Percentiles rank a stretch among this genome's conserved stretches.
phyloP scores from a whole-genome alignment of 2,888 invertebrate genomes.

The Petrolisthes manimaculis region DNA sequence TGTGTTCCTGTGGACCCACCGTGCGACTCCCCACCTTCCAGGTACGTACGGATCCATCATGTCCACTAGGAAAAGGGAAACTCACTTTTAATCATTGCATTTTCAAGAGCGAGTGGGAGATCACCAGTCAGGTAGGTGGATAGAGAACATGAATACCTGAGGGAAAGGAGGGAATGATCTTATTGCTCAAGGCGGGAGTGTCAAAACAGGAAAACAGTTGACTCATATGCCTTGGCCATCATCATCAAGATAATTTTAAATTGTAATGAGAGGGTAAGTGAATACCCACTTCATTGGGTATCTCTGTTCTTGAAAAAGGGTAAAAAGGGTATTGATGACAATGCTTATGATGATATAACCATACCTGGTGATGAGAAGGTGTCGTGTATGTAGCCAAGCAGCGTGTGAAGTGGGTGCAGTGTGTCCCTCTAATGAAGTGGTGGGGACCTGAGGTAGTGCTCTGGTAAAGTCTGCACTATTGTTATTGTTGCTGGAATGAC shows the following conservation, averaged over 20 bases:
- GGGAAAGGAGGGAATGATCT: no score
- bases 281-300: background rate
- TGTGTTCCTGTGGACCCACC: constrained; percentile 46
- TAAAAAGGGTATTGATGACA: background rate
- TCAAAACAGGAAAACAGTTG: no score
- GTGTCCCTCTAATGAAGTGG: constrained; percentile 58
- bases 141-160: background rate
- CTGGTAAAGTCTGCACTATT: constrained; percentile 58
- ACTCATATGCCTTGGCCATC: background rate
- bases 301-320: background rate
- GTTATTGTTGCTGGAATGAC: background rate
- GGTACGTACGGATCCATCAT: constrained; percentile 76
- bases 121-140: background rate
- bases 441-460: constrained; percentile 54
- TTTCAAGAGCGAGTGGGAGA: background rate
- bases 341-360: background rate
- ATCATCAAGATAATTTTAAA: background rate
- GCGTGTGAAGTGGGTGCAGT: constrained; percentile 53
- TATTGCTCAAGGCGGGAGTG: no score
- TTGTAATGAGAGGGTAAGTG: background rate
- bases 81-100: background rate
- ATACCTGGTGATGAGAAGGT: constrained; percentile 58
- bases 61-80: constrained; percentile 71
- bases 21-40: constrained; percentile 71
- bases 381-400: constrained; percentile 52